phyloP scores from a whole-genome alignment of 2,113 vertebrate genomes.

The Ctenomys sociabilis region DNA sequence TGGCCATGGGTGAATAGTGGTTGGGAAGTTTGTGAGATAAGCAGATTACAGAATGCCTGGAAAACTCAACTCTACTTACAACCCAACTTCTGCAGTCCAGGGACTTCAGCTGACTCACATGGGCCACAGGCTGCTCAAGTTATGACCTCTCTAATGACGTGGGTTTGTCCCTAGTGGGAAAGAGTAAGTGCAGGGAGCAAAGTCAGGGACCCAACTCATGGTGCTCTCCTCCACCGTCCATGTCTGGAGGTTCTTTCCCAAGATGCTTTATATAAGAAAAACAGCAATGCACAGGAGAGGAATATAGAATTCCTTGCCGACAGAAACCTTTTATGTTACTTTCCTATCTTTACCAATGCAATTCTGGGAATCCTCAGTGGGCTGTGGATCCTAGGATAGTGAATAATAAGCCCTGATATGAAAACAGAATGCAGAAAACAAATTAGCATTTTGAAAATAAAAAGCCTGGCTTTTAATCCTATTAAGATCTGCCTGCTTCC shows the following conservation, averaged over 20 bases:
- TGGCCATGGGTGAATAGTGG: conserved; percentile 66
- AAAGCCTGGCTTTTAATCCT: conserved; percentile 89
- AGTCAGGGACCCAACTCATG: not conserved
- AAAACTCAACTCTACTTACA: conserved; percentile 65
- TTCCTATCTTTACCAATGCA: conserved; percentile 74
- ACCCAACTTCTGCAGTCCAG: conserved; percentile 66
- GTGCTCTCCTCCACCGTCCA: not conserved
- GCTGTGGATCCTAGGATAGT: conserved; percentile 71
- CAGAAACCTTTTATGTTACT: conserved; percentile 79
- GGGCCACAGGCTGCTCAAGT: conserved; percentile 77
- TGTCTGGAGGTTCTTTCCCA: not conserved
- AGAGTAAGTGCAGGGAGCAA: conserved; percentile 6
- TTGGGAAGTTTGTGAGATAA: conserved; percentile 77
- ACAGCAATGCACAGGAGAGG: conserved; percentile 46
- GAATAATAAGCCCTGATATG: conserved; percentile 80
- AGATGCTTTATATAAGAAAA: conserved; percentile 13
- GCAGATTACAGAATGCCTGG: conserved; percentile 77
- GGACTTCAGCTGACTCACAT: conserved; percentile 61
- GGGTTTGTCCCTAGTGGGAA: conserved; percentile 63
- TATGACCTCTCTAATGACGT: conserved; percentile 77
- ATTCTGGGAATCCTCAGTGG: conserved; percentile 80
- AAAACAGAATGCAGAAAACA: conserved; percentile 87
- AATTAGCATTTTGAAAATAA: conserved; percentile 90
- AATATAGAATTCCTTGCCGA: conserved; percentile 63
- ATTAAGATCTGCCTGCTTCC: conserved; percentile 84